Conservation (phyloP, 2,888 invertebrate species). For the Harpalus rubripes region DNA sequence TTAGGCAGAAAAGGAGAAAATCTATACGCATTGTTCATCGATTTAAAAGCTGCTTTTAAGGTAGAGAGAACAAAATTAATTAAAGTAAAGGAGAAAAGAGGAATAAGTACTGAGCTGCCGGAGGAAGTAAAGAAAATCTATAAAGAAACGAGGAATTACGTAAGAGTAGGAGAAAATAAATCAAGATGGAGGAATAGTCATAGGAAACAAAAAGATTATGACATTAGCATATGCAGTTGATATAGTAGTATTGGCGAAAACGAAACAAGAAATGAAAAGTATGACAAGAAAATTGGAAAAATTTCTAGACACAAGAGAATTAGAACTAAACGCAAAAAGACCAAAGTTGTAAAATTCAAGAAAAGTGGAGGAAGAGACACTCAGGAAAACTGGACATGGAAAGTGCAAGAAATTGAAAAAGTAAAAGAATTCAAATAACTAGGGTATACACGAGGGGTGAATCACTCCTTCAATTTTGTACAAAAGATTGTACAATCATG, state of each 20-base stretch:
- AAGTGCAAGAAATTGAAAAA: conserved; percentile 60
- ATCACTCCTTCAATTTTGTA: no score
- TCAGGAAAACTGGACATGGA: conserved; percentile 60
- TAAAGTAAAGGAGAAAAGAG: no score
- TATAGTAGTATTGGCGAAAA: conserved; percentile 65
- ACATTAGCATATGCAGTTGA: conserved; percentile 68
- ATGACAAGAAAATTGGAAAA: conserved; percentile 63
- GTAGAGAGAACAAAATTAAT: no score
- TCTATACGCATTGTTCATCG: no score
- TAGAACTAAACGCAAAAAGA: conserved; percentile 67
- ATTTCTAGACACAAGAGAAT: conserved; percentile 59
- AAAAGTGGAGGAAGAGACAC: conserved; percentile 60
- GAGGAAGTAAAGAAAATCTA: neutral
- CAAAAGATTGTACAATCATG: no score
- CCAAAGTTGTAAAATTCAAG: conserved; percentile 65
- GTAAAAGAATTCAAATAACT: conserved; percentile 68
- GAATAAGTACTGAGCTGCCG: no score
- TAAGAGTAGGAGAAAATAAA: conserved; percentile 57
- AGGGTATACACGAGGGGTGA: conserved; percentile 59
- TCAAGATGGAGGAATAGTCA: conserved; percentile 64
- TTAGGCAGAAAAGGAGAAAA: no score
- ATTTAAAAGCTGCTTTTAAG: no score
- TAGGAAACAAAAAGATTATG: conserved; percentile 67
- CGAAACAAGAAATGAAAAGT: conserved; percentile 46
- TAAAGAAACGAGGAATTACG: neutral